These are phyloP conservation scores for Margaritifera margaritifera DNA, from an alignment of 2,888 invertebrate genomes.

Conservation along the genomic window DNA sequence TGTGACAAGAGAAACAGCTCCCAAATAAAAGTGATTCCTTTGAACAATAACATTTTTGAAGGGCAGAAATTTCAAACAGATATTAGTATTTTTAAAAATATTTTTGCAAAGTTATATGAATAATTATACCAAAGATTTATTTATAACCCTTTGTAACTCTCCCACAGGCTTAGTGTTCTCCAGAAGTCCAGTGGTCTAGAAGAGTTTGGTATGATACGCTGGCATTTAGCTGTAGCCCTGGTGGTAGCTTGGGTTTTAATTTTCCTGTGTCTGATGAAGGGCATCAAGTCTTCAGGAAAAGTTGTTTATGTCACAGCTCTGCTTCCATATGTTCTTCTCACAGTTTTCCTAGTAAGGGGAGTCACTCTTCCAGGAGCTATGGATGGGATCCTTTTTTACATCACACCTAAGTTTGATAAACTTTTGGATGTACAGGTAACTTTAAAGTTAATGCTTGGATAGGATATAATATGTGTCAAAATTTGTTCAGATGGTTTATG, in stretches of 20 bases:
- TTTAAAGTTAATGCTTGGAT: background rate
- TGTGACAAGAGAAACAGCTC: too few species aligned
- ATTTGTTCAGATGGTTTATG: background rate
- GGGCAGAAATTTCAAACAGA: too few species aligned
- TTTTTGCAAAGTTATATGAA: too few species aligned
- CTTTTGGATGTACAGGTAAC: conserved; percentile 40
- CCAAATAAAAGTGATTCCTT: too few species aligned
- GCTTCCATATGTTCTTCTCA: conserved; percentile 30
- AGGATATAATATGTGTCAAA: background rate
- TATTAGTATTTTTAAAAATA: too few species aligned
- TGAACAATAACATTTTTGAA: too few species aligned
- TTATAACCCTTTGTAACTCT: background rate
- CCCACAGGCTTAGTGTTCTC: conserved; percentile 39
- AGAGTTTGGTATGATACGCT: conserved; percentile 56
- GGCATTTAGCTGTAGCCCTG: conserved; percentile 57
- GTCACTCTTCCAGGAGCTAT: conserved; percentile 49
- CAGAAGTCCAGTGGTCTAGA: conserved; percentile 61
- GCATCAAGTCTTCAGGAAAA: conserved; percentile 66
- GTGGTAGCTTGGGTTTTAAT: conserved; percentile 64
- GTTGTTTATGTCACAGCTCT: conserved; percentile 46
- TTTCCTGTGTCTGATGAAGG: conserved; percentile 64
- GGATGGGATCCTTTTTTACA: conserved; percentile 50
- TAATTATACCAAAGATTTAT: background rate
- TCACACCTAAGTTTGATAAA: conserved; percentile 48
- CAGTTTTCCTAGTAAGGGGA: conserved; percentile 50